Base-by-base conservation (phyloP, 2,888 invertebrate genomes). In the Leucoma salicis region DNA sequence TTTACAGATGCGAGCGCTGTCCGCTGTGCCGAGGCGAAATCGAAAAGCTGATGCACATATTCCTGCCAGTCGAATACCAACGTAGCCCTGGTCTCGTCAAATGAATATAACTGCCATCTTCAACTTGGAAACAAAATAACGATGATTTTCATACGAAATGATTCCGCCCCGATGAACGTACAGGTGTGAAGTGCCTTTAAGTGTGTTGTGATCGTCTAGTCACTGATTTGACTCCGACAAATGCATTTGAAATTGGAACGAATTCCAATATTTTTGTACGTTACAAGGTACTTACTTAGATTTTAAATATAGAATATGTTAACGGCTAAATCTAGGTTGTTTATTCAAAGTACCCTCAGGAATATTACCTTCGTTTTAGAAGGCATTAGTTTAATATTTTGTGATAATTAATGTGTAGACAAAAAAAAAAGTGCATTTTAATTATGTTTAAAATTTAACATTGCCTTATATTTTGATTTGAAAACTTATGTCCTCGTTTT, bases 11-110 rank as follows among this genome's bases (percentile, higher is more conserved):
- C 72, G 91, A 92, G 46, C 91, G 92, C 44, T 96, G 95, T 74
- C 95, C 95, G 0, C 82, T 96, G 18, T 96, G 96, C 72, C 91
- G 95, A 13, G 90, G 93, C 3, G 91, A 92, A 66, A 94, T 95
- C 49, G 91, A 92, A 35, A 92, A 93, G 57, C 90, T 92, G 16
- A 93, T 94, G 81, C 93, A 92, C 68, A 92, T 95, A 53, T 95
- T 92, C 77, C 87, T 94, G 18, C 94, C 94, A 6, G 90, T 92
- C 42, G 93, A 93, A 58, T 90, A 78, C 66, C 78, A 85, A 52
- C 80, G 68, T 42, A 69, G 59, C 37, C 70, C 71, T 11, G 82
- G 78, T 1, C 63, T 85, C 7, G 74, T 87, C 41, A 87, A 87
- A 69, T 88, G 87, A 83, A 46, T 36, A 6, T 8, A 8, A 14